Percentiles rank a stretch among this genome's conserved stretches.
These are phyloP conservation scores for Mus pahari DNA, from an alignment of 2,113 vertebrate species.

Conservation along the genomic window DNA sequence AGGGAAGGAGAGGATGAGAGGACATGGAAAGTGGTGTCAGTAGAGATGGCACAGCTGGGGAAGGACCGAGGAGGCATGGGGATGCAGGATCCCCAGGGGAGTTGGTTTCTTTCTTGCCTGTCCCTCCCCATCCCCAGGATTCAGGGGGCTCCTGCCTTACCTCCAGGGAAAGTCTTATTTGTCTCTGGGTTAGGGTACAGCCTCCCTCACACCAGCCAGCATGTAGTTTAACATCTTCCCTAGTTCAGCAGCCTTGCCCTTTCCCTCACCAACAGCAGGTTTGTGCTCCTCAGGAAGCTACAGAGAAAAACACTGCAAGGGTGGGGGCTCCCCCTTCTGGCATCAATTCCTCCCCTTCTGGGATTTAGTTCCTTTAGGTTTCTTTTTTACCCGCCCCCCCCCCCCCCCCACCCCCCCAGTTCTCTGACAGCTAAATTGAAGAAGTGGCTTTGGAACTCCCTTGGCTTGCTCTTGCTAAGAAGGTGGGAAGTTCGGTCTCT, in stretches of 20 bases:
- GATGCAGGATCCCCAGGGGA: too few species aligned
- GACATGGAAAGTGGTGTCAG: not conserved
- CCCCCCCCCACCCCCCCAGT: too few species aligned
- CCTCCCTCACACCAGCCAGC: not conserved
- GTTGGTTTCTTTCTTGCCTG: not conserved
- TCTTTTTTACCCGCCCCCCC: too few species aligned
- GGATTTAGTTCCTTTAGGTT: not conserved
- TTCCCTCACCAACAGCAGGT: too few species aligned
- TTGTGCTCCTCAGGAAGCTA: not conserved
- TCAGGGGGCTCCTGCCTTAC: not conserved
- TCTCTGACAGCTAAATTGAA: not conserved
- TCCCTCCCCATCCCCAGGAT: not conserved
- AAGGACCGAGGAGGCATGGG: not conserved
- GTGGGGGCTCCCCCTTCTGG: not conserved
- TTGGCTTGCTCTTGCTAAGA: conserved; percentile 13
- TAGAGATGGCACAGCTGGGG: not conserved
- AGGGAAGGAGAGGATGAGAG: fast-evolving
- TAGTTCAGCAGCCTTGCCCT: not conserved
- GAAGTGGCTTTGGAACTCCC: not conserved
- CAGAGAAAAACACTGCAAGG: not conserved
- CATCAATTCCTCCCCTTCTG: not conserved
- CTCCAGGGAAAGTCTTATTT: not conserved
- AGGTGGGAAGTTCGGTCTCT: not conserved
- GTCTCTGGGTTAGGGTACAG: not conserved
- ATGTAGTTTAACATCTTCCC: not conserved